Evolutionary conservation across 2,797 vertebrate species (phyloP).

Genomic region (Petrocephalus sullivani): DNA sequence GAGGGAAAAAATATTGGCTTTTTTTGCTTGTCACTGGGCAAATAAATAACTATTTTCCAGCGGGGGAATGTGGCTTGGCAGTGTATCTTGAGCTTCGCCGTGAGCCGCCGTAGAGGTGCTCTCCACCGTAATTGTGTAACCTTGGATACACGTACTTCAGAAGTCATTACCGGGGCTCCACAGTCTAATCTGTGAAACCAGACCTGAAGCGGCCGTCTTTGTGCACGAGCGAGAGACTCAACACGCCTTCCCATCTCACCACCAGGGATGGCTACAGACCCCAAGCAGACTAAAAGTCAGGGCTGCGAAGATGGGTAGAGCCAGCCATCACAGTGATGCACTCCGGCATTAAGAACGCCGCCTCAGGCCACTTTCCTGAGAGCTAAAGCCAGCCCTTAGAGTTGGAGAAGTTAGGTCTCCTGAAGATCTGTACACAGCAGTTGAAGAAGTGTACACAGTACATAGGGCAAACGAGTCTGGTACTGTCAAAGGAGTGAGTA

Average conservation of each 20-base stretch:
- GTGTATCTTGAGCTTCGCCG: neutral
- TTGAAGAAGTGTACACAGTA: neutral
- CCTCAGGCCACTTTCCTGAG: neutral
- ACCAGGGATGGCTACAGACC: neutral
- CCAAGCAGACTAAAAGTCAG: neutral
- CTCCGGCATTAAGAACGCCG: neutral
- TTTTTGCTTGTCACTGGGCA: neutral
- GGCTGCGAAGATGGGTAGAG: neutral
- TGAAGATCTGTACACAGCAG: neutral
- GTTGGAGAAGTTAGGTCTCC: neutral
- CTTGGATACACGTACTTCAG: neutral
- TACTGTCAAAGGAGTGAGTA: neutral
- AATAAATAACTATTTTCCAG: conserved; percentile 4
- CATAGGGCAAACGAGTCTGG: neutral
- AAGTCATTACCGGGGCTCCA: neutral
- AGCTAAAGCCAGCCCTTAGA: neutral
- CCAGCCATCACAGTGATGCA: neutral
- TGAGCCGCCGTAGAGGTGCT: too few species aligned
- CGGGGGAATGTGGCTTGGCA: neutral
- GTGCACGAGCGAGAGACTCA: neutral
- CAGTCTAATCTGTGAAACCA: neutral
- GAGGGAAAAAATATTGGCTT: neutral
- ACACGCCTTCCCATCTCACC: neutral
- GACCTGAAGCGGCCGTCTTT: neutral
- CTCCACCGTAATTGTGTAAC: neutral